phyloP scores from a whole-genome alignment of 2,797 vertebrate species.

The Brachyalestes nurse region DNA sequence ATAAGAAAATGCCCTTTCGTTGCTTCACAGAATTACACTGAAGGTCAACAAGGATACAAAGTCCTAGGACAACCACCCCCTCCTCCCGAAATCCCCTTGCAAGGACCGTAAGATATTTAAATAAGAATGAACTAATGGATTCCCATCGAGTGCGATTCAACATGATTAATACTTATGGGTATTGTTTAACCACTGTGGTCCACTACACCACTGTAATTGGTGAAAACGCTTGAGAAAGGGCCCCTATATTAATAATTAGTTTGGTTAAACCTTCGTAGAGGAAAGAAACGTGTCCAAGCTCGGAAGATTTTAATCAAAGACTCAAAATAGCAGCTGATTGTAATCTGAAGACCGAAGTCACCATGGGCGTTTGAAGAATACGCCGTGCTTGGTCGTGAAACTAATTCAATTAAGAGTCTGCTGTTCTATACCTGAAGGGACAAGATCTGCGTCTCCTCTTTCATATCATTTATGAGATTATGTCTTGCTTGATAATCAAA shows the following conservation, averaged over 20 bases:
- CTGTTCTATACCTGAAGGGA: slow-evolving; percentile 82
- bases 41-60: slow-evolving; percentile 59
- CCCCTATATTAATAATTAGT: slow-evolving; percentile 79
- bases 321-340: slow-evolving; percentile 83
- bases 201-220: slow-evolving; percentile 66
- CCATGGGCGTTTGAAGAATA: slow-evolving; percentile 83
- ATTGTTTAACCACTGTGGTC: slow-evolving; percentile 73
- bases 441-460: slow-evolving; percentile 73
- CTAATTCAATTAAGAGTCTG: slow-evolving; percentile 83
- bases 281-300: slow-evolving; percentile 75
- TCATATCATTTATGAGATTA: slow-evolving; percentile 74
- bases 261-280: slow-evolving; percentile 65
- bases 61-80: slow-evolving; percentile 49
- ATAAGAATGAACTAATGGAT: slow-evolving; percentile 69
- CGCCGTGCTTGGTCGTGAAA: slow-evolving; percentile 77
- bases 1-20: slow-evolving; percentile 6
- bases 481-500: slow-evolving; percentile 78
- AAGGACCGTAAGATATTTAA: slow-evolving; percentile 62
- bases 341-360: slow-evolving; percentile 84
- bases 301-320: slow-evolving; percentile 83
- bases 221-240: slow-evolving; percentile 55
- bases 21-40: slow-evolving; percentile 43
- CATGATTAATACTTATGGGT: slow-evolving; percentile 74
- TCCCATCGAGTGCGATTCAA: slow-evolving; percentile 65
- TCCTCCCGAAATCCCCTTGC: slow-evolving; percentile 18